Conservation (phyloP, 2,797 vertebrate genomes). For the Acropternis orthonyx region DNA sequence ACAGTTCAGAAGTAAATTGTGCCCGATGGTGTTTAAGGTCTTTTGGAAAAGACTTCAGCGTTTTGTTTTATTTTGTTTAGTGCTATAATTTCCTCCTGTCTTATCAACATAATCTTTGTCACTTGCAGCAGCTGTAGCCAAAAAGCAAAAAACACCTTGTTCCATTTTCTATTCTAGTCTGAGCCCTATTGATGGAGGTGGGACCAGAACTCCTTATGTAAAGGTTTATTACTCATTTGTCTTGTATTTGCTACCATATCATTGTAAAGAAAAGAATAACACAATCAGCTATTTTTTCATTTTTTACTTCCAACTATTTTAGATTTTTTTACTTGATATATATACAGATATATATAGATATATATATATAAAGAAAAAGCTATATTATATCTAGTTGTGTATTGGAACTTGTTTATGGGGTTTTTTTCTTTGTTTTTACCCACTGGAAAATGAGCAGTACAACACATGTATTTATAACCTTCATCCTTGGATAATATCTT, state of each 20-base stretch:
- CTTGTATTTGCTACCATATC: constrained; percentile 76
- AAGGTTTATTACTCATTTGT: constrained; percentile 66
- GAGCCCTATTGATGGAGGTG: constrained; percentile 69
- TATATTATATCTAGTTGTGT: constrained; percentile 73
- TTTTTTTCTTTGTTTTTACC: constrained; percentile 52
- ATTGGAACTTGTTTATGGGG: constrained; percentile 65
- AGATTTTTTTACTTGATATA: constrained; percentile 78
- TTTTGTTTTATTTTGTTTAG: neutral
- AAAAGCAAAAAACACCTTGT: constrained; percentile 52
- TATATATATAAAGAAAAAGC: constrained; percentile 62
- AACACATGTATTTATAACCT: constrained; percentile 42
- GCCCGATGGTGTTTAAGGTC: constrained; percentile 9
- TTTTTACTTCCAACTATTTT: constrained; percentile 78
- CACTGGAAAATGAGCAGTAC: constrained; percentile 34
- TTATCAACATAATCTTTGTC: constrained; percentile 17
- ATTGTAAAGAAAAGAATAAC: constrained; percentile 72
- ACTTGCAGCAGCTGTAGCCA: constrained; percentile 77
- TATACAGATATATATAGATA: constrained; percentile 44
- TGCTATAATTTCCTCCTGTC: constrained; percentile 52
- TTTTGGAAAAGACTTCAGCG: constrained; percentile 30
- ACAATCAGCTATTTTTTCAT: constrained; percentile 74
- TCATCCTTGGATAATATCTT: constrained; percentile 38
- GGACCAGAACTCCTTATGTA: constrained; percentile 69
- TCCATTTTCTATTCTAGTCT: constrained; percentile 65
- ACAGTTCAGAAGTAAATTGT: constrained; percentile 28